phyloP scores from a whole-genome alignment of 2,113 vertebrate genomes.

The Hippopotamus amphibius region DNA sequence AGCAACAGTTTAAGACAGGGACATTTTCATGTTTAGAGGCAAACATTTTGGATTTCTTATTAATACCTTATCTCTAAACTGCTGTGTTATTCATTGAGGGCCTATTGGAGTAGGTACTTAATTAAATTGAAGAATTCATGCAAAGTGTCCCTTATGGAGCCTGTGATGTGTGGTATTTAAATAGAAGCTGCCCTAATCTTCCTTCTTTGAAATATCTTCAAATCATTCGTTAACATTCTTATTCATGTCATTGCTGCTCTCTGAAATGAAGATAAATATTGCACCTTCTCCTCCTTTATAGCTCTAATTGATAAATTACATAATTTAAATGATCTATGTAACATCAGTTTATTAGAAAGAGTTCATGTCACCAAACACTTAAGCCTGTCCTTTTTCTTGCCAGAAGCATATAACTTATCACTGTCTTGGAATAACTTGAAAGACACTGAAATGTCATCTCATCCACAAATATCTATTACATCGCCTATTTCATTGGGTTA shows the following conservation, averaged over 20 bases:
- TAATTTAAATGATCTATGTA: conserved; percentile 69
- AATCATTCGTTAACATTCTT: conserved; percentile 44
- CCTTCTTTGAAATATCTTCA: not conserved
- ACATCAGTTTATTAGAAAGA: conserved; percentile 46
- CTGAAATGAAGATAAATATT: conserved; percentile 72
- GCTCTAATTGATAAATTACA: conserved; percentile 68
- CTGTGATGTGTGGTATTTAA: not conserved
- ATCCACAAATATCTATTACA: not conserved
- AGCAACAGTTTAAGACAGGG: not conserved
- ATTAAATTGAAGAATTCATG: not conserved
- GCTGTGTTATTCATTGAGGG: not conserved
- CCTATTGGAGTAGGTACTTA: not conserved
- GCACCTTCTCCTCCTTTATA: conserved; percentile 43
- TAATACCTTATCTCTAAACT: not conserved
- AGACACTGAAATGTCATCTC: not conserved
- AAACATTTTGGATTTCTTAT: not conserved
- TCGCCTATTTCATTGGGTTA: not conserved
- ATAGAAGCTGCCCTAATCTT: not conserved
- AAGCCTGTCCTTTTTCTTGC: conserved; percentile 41
- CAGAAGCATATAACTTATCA: conserved; percentile 37
- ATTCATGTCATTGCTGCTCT: conserved; percentile 10
- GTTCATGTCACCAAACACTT: conserved; percentile 43
- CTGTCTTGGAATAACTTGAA: not conserved
- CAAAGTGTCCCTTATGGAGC: not conserved
- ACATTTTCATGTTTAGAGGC: not conserved